phyloP scores from a whole-genome alignment of 2,888 invertebrate genomes.

The Thera britannica region DNA sequence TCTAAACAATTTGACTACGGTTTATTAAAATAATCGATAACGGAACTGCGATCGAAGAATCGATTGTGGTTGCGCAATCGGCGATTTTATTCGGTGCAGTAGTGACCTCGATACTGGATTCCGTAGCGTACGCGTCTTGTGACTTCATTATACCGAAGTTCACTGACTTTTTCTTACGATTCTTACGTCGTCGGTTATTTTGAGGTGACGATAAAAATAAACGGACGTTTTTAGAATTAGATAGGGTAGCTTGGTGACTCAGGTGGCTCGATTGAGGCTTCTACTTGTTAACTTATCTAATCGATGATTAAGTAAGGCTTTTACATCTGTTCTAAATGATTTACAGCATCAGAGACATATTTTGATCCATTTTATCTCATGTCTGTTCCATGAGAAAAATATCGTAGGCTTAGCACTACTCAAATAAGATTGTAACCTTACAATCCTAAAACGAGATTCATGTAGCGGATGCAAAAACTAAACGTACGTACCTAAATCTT shows the following conservation, averaged over 20 bases:
- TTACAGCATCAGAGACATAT: neutral
- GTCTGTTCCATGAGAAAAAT: too few species aligned
- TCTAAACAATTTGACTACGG: conserved; percentile 56
- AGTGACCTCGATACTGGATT: conserved; percentile 61
- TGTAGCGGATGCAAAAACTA: too few species aligned
- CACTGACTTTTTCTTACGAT: conserved; percentile 57
- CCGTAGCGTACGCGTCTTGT: conserved; percentile 52
- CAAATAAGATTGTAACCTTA: too few species aligned
- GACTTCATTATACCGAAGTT: conserved; percentile 61
- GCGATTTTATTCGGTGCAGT: conserved; percentile 67
- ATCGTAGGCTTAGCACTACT: too few species aligned
- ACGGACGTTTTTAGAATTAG: conserved; percentile 37
- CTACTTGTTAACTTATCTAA: conserved; percentile 15
- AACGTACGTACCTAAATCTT: neutral
- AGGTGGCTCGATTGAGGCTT: conserved; percentile 18
- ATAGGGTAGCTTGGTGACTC: conserved; percentile 27
- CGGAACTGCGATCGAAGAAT: conserved; percentile 60
- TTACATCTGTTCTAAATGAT: neutral
- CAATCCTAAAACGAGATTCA: too few species aligned
- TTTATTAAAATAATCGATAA: conserved; percentile 65
- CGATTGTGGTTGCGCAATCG: conserved; percentile 67
- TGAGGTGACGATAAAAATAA: conserved; percentile 43
- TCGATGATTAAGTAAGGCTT: neutral
- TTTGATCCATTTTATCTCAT: too few species aligned
- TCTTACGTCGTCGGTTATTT: conserved; percentile 47